Evolutionary conservation across 2,888 invertebrate genomes (phyloP).

Genomic region (Gymnosoma rotundatum): DNA sequence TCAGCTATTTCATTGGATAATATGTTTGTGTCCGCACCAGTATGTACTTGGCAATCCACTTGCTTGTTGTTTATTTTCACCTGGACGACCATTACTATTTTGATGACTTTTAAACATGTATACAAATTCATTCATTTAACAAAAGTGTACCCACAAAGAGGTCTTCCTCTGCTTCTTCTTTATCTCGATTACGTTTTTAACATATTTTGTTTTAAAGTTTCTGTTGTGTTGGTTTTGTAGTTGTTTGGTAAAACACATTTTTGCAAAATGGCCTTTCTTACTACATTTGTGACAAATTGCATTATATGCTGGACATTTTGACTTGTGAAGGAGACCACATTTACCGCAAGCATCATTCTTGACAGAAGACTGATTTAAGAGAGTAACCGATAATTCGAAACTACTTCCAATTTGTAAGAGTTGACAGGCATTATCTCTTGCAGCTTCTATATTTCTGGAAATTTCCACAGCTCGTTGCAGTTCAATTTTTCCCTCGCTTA

Average conservation of each 20-base stretch:
- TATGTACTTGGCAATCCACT: neutral
- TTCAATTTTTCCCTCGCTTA: conserved; percentile 58
- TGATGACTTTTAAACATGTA: no score
- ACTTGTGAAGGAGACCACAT: conserved; percentile 37
- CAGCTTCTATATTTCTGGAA: conserved; percentile 46
- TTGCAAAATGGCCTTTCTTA: conserved; percentile 38
- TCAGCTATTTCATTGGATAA: neutral
- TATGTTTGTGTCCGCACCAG: conserved; percentile 7
- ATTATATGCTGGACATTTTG: conserved; percentile 47
- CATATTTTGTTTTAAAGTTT: neutral
- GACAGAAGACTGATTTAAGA: neutral
- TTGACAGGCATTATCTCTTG: conserved; percentile 46
- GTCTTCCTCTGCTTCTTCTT: neutral
- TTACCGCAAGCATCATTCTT: conserved; percentile 1
- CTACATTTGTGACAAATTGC: conserved; percentile 42
- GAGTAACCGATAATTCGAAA: neutral
- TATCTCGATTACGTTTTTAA: conserved; percentile 3
- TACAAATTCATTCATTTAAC: neutral
- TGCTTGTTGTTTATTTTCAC: conserved; percentile 1
- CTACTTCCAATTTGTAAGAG: neutral
- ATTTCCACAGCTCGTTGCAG: conserved; percentile 6
- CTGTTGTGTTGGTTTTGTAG: neutral
- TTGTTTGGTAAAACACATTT: conserved; percentile 28
- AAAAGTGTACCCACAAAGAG: conserved; percentile 2
- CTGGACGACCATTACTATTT: neutral